Base-by-base conservation (phyloP, 2,797 vertebrate genomes). In the Mormyrus hasselquistii region DNA sequence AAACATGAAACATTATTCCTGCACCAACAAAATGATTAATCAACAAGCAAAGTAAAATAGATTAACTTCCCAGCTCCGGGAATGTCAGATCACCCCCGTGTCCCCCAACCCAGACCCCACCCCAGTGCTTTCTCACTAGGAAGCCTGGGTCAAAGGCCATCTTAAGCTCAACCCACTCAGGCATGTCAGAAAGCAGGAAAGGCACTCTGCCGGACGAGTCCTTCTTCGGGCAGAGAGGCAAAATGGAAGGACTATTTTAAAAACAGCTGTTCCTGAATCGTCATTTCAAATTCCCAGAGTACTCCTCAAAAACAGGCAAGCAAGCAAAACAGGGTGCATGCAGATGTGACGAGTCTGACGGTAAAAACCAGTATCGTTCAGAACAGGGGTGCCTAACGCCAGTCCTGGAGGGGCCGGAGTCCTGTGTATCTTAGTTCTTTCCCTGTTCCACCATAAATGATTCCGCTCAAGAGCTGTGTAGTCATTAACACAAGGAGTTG, bases 221-320 rank as follows among this genome's bases (percentile, higher is more conserved):
- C 52, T 9, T 52, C 34, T 10, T 73, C 57, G 12, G 62, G 34
- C 55, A 53, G 12, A 25, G 38, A 57, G 34, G 86, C n/a, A 47
- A 57, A 85, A 87, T 55, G 91, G 91, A 91, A 89, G 90, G 90
- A 90, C 69, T 91, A 57, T 53, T 50, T 1, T 47, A 88, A 38
- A 34, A 19, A 53, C 22, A 9, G 16, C 65, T 53, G 34, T 62
- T 10, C 14, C 25, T 55, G 50, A 1, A 55, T 34, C 14, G 5
- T 19, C 14, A 29, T 86, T 85, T 52, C 50, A 55, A 79, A 55
- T 79, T 55, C 16, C 52, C 41, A 10, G 9, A 49, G 6, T 3
- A 44, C 10, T 83, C 38, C 76, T 47, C 41, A 22, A 47, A 44
- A 47, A 82, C 2, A 9, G 76, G 16, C 76, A 47, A 82, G 29